Evolutionary conservation across 2,888 invertebrate genomes (phyloP).

Genomic region (Hydroisotoma schaefferi): DNA sequence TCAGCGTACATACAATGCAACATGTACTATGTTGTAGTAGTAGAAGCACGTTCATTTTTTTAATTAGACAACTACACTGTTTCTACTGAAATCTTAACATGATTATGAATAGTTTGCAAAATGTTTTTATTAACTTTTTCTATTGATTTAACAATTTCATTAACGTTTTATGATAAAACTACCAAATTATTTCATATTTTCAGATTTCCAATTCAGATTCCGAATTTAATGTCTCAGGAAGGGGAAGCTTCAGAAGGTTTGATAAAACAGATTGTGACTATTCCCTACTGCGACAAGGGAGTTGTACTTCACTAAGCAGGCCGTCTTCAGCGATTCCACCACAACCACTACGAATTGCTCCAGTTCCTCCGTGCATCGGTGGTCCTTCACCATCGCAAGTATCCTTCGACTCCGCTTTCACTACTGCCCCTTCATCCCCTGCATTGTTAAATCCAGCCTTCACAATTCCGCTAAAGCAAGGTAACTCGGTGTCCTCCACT

Average conservation of each 20-base stretch:
- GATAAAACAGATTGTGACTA: conserved; percentile 61
- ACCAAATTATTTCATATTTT: neutral
- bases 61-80: too few species aligned
- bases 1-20: too few species aligned
- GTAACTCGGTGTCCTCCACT: conserved; percentile 1
- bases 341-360: conserved; percentile 49
- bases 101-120: too few species aligned
- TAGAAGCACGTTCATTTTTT: too few species aligned
- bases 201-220: conserved; percentile 58
- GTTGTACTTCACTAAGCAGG: conserved; percentile 17
- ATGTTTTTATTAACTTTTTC: too few species aligned
- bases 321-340: conserved; percentile 41
- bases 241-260: conserved; percentile 64
- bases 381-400: conserved; percentile 20
- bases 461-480: neutral
- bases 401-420: conserved; percentile 40
- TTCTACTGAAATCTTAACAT: too few species aligned
- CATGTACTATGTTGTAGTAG: too few species aligned
- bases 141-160: too few species aligned
- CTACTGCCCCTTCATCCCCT: conserved; percentile 32
- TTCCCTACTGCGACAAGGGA: conserved; percentile 50
- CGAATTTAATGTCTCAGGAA: conserved; percentile 61
- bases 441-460: neutral
- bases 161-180: too few species aligned
- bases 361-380: conserved; percentile 40